Evolutionary conservation across 1,140 invertebrate species (phyloP), one percentile per base, ranked within the genome.

Genomic region (Solen grandis): DNA sequence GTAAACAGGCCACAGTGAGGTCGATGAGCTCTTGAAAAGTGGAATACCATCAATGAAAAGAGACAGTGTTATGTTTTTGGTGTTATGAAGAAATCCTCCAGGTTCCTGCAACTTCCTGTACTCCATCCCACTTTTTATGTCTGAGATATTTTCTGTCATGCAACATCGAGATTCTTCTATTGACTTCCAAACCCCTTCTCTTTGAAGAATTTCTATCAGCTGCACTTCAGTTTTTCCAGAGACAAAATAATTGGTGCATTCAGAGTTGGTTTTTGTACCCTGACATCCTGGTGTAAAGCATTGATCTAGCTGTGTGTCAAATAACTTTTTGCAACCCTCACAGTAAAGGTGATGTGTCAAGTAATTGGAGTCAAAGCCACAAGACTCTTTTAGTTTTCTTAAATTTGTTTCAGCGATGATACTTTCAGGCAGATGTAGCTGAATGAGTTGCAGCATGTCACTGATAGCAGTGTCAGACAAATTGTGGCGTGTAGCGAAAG

Each of bases 1-100:
- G 27, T 78, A 78, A 4, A 78, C 54, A 46, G 63, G 75, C 75
- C 75, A 78, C 27, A 78, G 27, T 29, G 63, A 66, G n/a, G 36
- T 41, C 5, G n/a, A 25, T n/a, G 76, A 79, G 62, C 76, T 79
- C 52, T 79, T 70, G 38, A 60, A 79, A 0, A 79, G 57, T 19
- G 55, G 55, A 13, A 70, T 62, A 3, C 76, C 55, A 50, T 79
- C 66, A 50, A 46, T 75, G 36, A 81, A 81, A 14, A 81, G 5
- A 8, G 79, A 74, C 10, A 81, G 22, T 25, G 70, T 66, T 27
- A 81, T 22, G 27, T 81, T 74, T 4, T 16, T 27, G 5, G 33
- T 31, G 5, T 60, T 33, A 22, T 75, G 35, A 29, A 75, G 29
- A 69, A 75, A 81, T 73, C 50, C 38, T 22, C 70, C 70, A 0